Evolutionary conservation across 2,888 invertebrate genomes (phyloP), one percentile per base, ranked within the genome.

Genomic region (Heliconius sara): DNA sequence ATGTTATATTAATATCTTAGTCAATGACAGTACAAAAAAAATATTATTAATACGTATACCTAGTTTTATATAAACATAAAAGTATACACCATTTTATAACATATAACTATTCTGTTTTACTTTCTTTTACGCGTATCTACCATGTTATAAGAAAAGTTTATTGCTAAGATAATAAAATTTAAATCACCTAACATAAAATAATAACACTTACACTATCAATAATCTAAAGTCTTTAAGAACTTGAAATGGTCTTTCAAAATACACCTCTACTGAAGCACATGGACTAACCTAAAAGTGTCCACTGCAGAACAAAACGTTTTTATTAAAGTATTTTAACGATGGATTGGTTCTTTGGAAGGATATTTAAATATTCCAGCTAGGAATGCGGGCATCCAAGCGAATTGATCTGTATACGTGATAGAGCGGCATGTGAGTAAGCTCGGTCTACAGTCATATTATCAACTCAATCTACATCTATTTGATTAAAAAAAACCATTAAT

Each of bases 361-460:
- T 75, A 75, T 75, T 66, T 66, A 66, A 75, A 75, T 65, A 73
- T 60, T 66, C 75, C 27, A 63, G 22, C 74, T 75, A 75, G 75
- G 75, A 75, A 75, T 75, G 75, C 75, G 66, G 65, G 27, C 65
- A 47, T 65, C 75, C 66, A 43, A 66, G 75, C 47, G 30, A 43
- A 75, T 75, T 75, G 75, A 75, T 75, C 75, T 65, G 43, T 75
- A 66, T 47, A 75, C 75, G 43, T 75, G 66, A 75, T 75, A 75
- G 75, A 66, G 63, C 75, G 47, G 75, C 47, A 75, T 75, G 75
- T 66, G 75, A 75, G 43, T 75, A 65, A 43, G 63, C 63, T 65
- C 30, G 65, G 27, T 30, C 65, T 43, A 65, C 39, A 65, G 7
- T 65, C 65, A 27, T 19, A 74, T 39, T 39, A 63, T 60, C 73